Evolutionary conservation across 1,140 invertebrate species (phyloP).

Genomic region (Macrosteles quadrilineatus): DNA sequence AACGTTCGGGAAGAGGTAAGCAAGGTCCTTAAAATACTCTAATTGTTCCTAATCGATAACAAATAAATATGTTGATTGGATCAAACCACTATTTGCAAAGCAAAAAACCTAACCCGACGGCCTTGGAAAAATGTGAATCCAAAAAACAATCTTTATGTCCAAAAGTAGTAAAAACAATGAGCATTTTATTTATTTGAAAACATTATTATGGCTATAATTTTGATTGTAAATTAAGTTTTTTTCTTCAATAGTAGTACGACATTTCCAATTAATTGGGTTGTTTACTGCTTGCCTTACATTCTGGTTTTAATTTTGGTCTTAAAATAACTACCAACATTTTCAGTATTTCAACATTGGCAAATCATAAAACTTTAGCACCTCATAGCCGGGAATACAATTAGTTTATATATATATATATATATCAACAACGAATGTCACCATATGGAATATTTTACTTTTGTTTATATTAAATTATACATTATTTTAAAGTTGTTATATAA

Average conservation of each 20-base stretch:
- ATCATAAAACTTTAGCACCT: not conserved
- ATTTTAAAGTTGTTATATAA: too few species aligned
- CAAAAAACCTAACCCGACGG: not conserved
- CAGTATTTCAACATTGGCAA: not conserved
- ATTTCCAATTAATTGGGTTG: not conserved
- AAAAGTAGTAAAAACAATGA: too few species aligned
- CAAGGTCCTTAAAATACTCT: not conserved
- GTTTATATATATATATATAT: too few species aligned
- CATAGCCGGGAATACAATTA: too few species aligned
- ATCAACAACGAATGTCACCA: too few species aligned
- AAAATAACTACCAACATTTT: not conserved
- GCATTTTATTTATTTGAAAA: too few species aligned
- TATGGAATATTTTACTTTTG: too few species aligned
- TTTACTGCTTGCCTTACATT: not conserved
- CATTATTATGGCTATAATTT: too few species aligned
- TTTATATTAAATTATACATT: too few species aligned
- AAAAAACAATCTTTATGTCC: not conserved
- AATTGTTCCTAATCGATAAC: not conserved
- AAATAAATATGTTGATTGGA: not conserved
- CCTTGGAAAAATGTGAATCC: not conserved
- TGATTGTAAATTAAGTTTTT: not conserved
- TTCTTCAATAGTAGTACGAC: not conserved
- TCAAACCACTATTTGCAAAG: not conserved
- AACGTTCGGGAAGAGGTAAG: slow-evolving; percentile 47
- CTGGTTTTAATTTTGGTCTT: not conserved